These are phyloP conservation scores for Parasteatoda lunata DNA, from an alignment of 2,888 invertebrate species.

Conservation along the genomic window DNA sequence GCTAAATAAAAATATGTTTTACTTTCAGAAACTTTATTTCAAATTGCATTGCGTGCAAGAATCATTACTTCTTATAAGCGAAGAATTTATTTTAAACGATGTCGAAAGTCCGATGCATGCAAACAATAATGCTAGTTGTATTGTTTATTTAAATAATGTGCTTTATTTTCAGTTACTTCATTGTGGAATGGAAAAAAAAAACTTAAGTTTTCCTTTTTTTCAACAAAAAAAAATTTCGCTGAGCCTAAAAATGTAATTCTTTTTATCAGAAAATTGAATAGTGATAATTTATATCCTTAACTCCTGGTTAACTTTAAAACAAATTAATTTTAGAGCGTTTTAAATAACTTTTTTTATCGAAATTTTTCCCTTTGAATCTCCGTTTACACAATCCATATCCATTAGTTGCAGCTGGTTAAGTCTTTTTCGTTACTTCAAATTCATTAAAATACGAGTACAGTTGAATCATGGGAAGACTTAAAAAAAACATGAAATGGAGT, in stretches of 20 bases:
- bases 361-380: neutral
- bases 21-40: too few relatives aligned
- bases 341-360: constrained; percentile 6
- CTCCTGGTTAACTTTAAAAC: constrained; percentile 35
- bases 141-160: too few relatives aligned
- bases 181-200: too few relatives aligned
- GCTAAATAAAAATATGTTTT: too few relatives aligned
- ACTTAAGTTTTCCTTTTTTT: too few relatives aligned
- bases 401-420: constrained; percentile 47
- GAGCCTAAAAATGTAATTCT: neutral
- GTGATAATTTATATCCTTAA: constrained; percentile 34
- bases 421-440: constrained; percentile 44
- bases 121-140: too few relatives aligned
- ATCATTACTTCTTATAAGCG: too few relatives aligned
- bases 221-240: too few relatives aligned
- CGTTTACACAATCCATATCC: constrained; percentile 36
- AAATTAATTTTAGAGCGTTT: constrained; percentile 49
- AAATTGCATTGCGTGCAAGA: too few relatives aligned
- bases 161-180: too few relatives aligned
- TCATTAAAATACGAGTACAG: constrained; percentile 37
- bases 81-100: too few relatives aligned
- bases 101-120: too few relatives aligned
- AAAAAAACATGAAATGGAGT: constrained; percentile 27
- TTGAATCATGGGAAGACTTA: neutral
- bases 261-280: neutral